Percentiles rank a stretch among this genome's conserved stretches.
Evolutionary conservation across 1,140 invertebrate genomes (phyloP).

Genomic region (Drosophila pachea): DNA sequence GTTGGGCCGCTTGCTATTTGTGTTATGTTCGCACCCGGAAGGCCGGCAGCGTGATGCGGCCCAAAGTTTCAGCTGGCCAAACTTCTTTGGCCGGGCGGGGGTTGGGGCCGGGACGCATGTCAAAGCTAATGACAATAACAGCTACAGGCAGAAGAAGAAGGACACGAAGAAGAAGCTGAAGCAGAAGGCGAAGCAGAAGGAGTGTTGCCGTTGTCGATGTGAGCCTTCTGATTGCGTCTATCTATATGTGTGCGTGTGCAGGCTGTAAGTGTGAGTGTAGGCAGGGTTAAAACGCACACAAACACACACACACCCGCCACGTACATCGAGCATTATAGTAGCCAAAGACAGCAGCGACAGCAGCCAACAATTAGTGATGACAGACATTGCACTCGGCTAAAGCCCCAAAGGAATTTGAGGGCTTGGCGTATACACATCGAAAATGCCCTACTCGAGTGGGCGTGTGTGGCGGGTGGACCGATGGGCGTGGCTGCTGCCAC

Average conservation of each 20-base stretch:
- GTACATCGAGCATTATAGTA: conserved; percentile 61
- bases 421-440: conserved; percentile 53
- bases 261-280: conserved; percentile 24
- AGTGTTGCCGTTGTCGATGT: conserved; percentile 30
- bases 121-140: conserved; percentile 50
- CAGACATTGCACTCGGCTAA: conserved; percentile 73
- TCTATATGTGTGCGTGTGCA: conserved; percentile 8
- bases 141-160: conserved; percentile 4
- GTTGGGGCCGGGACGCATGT: background rate
- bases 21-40: conserved; percentile 67
- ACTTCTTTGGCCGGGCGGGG: conserved; percentile 6
- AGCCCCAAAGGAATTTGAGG: conserved; percentile 68
- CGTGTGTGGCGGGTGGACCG: background rate
- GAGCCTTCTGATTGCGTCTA: conserved; percentile 40
- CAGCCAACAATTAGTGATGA: conserved; percentile 77
- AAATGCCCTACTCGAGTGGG: conserved; percentile 1
- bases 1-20: conserved; percentile 51
- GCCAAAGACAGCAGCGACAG: conserved; percentile 65
- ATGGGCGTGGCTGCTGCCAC: conserved; percentile 21
- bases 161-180: background rate
- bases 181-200: background rate
- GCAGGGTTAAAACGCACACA: conserved; percentile 38
- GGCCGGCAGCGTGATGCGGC: conserved; percentile 24
- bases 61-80: conserved; percentile 25
- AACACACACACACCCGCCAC: conserved; percentile 16